Percentiles rank a stretch among this genome's conserved stretches.
These are phyloP conservation scores for Nyctereutes procyonoides DNA, from an alignment of 2,113 vertebrate species.

Conservation along the genomic window DNA sequence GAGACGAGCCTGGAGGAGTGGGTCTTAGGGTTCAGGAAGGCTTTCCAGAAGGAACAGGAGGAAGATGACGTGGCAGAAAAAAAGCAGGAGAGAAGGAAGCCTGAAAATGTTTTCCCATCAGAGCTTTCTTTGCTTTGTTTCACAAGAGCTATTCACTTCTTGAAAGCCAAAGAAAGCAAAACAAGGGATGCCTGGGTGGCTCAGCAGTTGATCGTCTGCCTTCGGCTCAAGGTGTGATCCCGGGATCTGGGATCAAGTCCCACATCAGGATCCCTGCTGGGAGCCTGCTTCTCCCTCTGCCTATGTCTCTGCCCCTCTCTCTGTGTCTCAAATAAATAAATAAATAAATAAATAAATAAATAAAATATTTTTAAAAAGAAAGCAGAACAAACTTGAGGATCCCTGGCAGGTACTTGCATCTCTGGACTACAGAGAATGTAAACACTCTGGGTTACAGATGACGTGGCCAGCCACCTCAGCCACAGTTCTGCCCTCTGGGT, in stretches of 20 bases:
- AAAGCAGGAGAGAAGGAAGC: not conserved
- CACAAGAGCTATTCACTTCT: not conserved
- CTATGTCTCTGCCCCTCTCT: too few species aligned
- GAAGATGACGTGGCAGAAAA: not conserved
- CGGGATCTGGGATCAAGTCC: too few species aligned
- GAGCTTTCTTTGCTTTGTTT: not conserved
- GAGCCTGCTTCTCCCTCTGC: too few species aligned
- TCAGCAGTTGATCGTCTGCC: too few species aligned
- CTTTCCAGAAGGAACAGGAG: not conserved
- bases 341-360: too few species aligned
- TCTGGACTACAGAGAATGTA: not conserved
- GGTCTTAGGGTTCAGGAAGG: not conserved
- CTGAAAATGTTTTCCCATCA: not conserved
- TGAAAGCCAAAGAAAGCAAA: slow-evolving; percentile 28
- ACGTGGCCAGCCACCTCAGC: not conserved
- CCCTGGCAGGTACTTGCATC: not conserved
- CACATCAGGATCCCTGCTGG: too few species aligned
- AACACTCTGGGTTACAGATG: not conserved
- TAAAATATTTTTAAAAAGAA: not conserved
- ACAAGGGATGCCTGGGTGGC: not conserved
- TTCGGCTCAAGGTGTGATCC: too few species aligned
- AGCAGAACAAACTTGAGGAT: not conserved
- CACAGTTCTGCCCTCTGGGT: not conserved
- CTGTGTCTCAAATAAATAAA: too few species aligned
- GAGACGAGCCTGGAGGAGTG: not conserved